Percentiles rank a stretch among this genome's conserved stretches.
phyloP scores from a whole-genome alignment of 2,888 invertebrate genomes.

The Zygogramma bicolorata region DNA sequence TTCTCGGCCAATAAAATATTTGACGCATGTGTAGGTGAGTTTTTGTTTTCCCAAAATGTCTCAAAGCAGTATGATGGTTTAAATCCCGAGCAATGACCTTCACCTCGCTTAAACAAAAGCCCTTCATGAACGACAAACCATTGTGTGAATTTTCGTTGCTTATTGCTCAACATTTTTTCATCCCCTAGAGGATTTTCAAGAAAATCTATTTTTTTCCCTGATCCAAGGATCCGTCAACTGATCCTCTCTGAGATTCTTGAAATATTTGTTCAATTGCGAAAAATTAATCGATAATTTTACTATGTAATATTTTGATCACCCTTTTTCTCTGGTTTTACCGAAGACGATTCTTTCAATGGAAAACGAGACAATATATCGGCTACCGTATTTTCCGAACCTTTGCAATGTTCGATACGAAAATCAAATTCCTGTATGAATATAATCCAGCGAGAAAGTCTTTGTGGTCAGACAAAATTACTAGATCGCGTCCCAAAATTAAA shows the following conservation, averaged over 20 bases:
- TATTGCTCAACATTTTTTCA: no score
- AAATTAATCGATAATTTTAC: neutral
- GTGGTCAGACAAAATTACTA: conserved; percentile 23
- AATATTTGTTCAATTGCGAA: neutral
- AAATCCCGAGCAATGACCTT: no score
- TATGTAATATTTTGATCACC: no score
- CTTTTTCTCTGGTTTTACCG: neutral
- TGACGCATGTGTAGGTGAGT: neutral
- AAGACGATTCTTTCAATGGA: neutral
- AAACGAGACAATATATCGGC: conserved; percentile 24
- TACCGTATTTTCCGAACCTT: conserved; percentile 18
- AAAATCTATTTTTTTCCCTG: neutral
- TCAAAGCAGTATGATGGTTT: no score
- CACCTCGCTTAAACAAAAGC: no score
- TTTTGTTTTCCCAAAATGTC: no score
- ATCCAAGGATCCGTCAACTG: neutral
- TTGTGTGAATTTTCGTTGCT: no score
- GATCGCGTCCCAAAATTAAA: conserved; percentile 15
- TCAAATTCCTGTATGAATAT: conserved; percentile 21
- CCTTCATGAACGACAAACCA: no score
- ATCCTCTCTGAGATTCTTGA: neutral
- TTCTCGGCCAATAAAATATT: conserved; percentile 21
- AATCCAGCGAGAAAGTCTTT: conserved; percentile 23
- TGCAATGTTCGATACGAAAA: conserved; percentile 18
- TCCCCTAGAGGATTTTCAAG: neutral